Base-by-base conservation (phyloP, 2,888 invertebrate species). In the Cataglyphis albicans region DNA sequence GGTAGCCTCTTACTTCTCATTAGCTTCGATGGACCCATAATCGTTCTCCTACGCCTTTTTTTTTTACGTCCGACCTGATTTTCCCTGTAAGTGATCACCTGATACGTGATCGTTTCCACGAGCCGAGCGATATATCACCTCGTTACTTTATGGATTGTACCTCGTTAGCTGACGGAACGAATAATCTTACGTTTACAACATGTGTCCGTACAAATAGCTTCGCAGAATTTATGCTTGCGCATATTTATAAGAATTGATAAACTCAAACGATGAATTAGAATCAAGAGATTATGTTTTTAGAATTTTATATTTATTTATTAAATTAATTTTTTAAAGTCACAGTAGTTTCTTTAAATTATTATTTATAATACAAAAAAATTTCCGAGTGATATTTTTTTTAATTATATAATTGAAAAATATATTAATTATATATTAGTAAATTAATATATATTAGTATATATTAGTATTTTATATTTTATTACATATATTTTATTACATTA, bases 81-180 rank as follows among this genome's bases (percentile, higher is more conserved):
- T 78, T 59, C 57, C 21, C 32, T 70, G 57, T 59, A 78, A 78
- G 57, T 59, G 78, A 78, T 78, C 57, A 78, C 21, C 72, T 57
- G 78, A 78, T 78, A 70, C 32, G 68, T 57, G 70, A 78, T 78
- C 70, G 57, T 78, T 78, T 78, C 44, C 57, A 59, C 57, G 57
- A 70, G 57, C 32, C 18, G 18, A 18, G 44, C 41, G 44, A 78
- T 78, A 78, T 44, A 78, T 78, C 57, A 78, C 59, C 32, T 78
- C 32, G 70, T 78, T 78, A 57, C 12, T 44, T 70, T 78, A 78
- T 57, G 57, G 41, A 70, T 78, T 44, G 57, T 78, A 70, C 57
- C 76, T 78, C 72, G 72, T 78, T 78, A 78, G 29, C 72, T 78
- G 78, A 78, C 78, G 70, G 21, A 70, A 78, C 44, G 44, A 78